Base-by-base conservation (phyloP, 2,797 vertebrate genomes). In the Xiphorhynchus erythropygius region DNA sequence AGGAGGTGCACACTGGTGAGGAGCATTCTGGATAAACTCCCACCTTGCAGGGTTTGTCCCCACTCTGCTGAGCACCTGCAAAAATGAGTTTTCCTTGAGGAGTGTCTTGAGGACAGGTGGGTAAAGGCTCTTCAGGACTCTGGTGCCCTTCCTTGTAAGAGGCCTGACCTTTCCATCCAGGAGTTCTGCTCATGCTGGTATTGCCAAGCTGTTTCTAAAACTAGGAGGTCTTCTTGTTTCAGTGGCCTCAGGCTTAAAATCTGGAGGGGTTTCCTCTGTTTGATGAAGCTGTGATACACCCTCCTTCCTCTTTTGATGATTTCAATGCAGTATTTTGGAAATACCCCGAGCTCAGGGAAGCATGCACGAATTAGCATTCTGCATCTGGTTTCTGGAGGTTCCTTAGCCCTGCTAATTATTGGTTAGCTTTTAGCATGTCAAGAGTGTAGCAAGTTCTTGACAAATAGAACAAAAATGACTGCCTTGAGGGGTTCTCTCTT, bases 271-370 rank as follows among this genome's bases (percentile, higher is more conserved):
- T 94, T 88, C 62, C 87, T 94, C 85, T 90, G 84, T 87, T 71
- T 46, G 49, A 28, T 86, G 87, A 21, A 81, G 41, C 75, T 64
- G 42, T 76, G 76, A 63, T 92, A 70, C 62, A 59, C 69, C 89
- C 50, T 90, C 49, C 93, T 94, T 94, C 95, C 89, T 91, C 91
- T 94, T 94, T 90, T 94, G 95, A 77, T 90, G 75, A 76, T 91
- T 94, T 93, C 80, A 84, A 0, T 60, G 7, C 63, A 53, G 52
- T 85, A 33, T 86, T 91, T 93, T 94, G 94, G 93, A 96, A 95
- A 95, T 94, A 91, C 83, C 85, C 85, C 10, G 35, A 46, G n/a
- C 56, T 92, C 52, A 87, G 82, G 73, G 82, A 91, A 80, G 46
- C 53, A 28, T 0, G 5, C 60, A 11, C 37, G 32, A 53, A 69